A percentile compares a stretch with the other conserved stretches of the same genome.
Conservation (phyloP, 2,888 invertebrate species). For the Eupithecia insigniata region DNA sequence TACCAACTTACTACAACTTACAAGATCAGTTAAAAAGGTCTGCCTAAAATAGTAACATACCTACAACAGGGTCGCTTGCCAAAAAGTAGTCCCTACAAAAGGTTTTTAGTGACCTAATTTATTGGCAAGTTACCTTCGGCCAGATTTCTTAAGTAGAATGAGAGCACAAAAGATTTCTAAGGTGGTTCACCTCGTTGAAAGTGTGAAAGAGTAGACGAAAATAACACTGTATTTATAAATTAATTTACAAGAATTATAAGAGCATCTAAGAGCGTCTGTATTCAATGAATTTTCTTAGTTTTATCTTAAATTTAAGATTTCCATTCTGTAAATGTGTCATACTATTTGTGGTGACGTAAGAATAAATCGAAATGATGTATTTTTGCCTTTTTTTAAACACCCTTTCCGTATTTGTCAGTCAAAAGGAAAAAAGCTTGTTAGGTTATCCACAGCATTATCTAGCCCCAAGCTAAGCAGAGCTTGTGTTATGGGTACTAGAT, state of each 20-base stretch:
- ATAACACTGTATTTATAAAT: neutral
- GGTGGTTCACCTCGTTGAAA: neutral
- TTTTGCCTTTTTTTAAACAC: conserved; percentile 42
- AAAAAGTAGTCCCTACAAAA: neutral
- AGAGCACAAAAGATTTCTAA: neutral
- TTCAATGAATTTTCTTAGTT: conserved; percentile 60
- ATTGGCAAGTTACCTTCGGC: too few relatives aligned
- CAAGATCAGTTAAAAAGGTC: neutral
- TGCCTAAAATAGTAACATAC: neutral
- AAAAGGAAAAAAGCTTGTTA: neutral
- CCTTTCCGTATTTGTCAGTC: neutral
- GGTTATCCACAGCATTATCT: too few relatives aligned
- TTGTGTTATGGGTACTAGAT: too few relatives aligned
- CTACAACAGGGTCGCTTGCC: neutral
- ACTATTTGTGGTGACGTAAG: conserved; percentile 77
- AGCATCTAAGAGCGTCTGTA: conserved; percentile 22
- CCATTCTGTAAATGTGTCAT: conserved; percentile 77
- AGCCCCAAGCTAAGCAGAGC: too few relatives aligned
- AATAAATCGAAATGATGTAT: conserved; percentile 64
- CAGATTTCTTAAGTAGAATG: neutral
- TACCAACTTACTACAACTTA: neutral
- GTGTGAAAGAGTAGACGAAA: too few relatives aligned
- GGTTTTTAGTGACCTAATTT: too few relatives aligned
- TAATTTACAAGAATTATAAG: neutral
- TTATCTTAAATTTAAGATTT: conserved; percentile 67